Evolutionary conservation across 2,888 invertebrate genomes (phyloP).

Genomic region (Spodoptera picta): DNA sequence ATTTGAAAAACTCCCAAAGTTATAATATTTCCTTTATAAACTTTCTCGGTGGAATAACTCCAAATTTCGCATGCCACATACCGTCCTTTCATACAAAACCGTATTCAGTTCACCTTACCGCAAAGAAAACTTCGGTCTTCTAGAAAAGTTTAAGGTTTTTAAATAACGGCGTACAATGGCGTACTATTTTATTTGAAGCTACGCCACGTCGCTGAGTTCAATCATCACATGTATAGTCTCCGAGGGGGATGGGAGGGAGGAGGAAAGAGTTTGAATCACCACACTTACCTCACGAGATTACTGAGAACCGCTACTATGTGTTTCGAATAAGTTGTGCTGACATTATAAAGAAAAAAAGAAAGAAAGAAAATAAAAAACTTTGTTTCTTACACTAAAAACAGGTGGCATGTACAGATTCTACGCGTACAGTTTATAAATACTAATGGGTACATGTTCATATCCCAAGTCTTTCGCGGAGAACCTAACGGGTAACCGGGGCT

Average conservation of each 20-base stretch:
- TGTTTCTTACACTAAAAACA: too few species aligned
- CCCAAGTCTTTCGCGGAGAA: too few species aligned
- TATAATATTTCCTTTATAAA: too few species aligned
- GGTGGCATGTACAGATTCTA: too few species aligned
- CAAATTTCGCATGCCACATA: conserved; percentile 12
- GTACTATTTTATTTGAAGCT: conserved; percentile 50
- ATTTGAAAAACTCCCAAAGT: too few species aligned
- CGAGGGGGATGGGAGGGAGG: conserved; percentile 23
- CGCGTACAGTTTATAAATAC: too few species aligned
- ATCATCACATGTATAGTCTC: conserved; percentile 62
- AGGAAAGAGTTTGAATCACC: conserved; percentile 59
- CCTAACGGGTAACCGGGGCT: too few species aligned
- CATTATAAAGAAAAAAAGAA: too few species aligned
- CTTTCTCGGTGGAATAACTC: background rate
- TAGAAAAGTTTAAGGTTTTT: conserved; percentile 38
- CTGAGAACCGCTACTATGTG: conserved; percentile 47
- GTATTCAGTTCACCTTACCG: conserved; percentile 7
- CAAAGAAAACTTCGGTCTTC: conserved; percentile 26
- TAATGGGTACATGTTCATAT: too few species aligned
- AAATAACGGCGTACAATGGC: conserved; percentile 44
- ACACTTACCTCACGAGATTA: conserved; percentile 57
- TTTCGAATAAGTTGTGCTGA: background rate
- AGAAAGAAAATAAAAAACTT: too few species aligned
- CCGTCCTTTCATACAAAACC: conserved; percentile 11
- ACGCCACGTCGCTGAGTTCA: conserved; percentile 57